Base-by-base conservation (phyloP, 2,113 vertebrate species). In the Gopherus evgoodei region DNA sequence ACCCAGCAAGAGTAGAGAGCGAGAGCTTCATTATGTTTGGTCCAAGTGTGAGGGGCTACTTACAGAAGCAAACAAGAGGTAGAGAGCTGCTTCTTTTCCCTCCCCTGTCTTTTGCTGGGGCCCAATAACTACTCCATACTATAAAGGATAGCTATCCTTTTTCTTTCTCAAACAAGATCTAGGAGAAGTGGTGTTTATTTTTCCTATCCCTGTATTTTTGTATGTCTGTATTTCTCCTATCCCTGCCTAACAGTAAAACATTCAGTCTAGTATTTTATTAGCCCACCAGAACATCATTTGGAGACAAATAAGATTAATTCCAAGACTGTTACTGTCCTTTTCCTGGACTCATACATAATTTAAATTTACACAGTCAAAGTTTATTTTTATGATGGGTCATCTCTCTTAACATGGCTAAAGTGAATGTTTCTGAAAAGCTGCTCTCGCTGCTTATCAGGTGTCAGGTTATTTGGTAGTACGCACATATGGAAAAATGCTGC, bases 231-330 rank as follows among this genome's bases (percentile, higher is more conserved):
- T 52, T 5, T 78, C 8, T 29, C 56, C 24, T 1, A 1, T 6
- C 14, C 17, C 31, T 19, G 24, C 54, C 42, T 56, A 47, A 21
- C 17, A 83, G 42, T 1, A 1, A 38, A 65, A 42, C 2, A 8
- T 49, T 27, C 31, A 75, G 31, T 80, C 62, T 42, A 76, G 83
- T 44, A 69, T 4, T n/a, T 52, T 47, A 2, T 65, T 24, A 49
- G 42, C 62, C 17, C 17, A 69, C 31, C 0, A 0, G 12, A 3
- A 17, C 9, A 49, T 5, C 5, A 2, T 27, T 16, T 4, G 47
- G 57, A 84, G 11, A 78, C 11, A 78, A 42, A 83, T 56, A 29
- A 69, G 81, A 47, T 4, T 56, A 44, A 44, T 69, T 47, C 81
- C 31, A 50, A 6, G 11, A n/a, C 52, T 14, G 38, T 24, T 27